Percentiles rank a stretch among this genome's conserved stretches.
Evolutionary conservation across 2,797 vertebrate genomes (phyloP).

Genomic region (Sebastolobus altivelis): DNA sequence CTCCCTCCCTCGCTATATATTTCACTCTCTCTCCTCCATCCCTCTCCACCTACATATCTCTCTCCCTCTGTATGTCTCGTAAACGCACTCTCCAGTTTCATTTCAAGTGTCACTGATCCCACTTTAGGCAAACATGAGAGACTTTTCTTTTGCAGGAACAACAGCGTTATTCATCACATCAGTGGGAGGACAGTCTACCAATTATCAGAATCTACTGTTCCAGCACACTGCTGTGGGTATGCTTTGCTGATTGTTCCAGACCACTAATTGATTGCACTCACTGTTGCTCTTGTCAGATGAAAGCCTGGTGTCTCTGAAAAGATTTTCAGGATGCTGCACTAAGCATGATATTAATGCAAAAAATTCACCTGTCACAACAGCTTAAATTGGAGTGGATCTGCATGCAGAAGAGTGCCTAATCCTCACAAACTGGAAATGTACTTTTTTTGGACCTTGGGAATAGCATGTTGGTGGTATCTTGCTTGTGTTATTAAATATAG

Average conservation of each 20-base stretch:
- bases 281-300: slow-evolving; percentile 38
- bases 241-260: slow-evolving; percentile 54
- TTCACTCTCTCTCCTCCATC: slow-evolving; percentile 19
- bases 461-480: neutral
- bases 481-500: neutral
- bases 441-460: neutral
- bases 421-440: neutral
- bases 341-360: slow-evolving; percentile 11
- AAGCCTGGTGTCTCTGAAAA: slow-evolving; percentile 29
- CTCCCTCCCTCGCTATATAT: slow-evolving; percentile 31
- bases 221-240: slow-evolving; percentile 30
- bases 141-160: slow-evolving; percentile 32
- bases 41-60: slow-evolving; percentile 5
- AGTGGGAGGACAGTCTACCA: slow-evolving; percentile 62
- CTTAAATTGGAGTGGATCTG: neutral
- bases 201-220: slow-evolving; percentile 57
- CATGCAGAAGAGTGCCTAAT: neutral
- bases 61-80: slow-evolving; percentile 25
- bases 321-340: slow-evolving; percentile 22
- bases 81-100: slow-evolving; percentile 33
- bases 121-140: slow-evolving; percentile 45
- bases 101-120: slow-evolving; percentile 42
- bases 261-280: slow-evolving; percentile 60
- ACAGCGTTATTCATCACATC: slow-evolving; percentile 53
- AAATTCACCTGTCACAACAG: slow-evolving; percentile 2